Conservation (phyloP, 2,113 vertebrate genomes). For the Chloroceryle aenea region DNA sequence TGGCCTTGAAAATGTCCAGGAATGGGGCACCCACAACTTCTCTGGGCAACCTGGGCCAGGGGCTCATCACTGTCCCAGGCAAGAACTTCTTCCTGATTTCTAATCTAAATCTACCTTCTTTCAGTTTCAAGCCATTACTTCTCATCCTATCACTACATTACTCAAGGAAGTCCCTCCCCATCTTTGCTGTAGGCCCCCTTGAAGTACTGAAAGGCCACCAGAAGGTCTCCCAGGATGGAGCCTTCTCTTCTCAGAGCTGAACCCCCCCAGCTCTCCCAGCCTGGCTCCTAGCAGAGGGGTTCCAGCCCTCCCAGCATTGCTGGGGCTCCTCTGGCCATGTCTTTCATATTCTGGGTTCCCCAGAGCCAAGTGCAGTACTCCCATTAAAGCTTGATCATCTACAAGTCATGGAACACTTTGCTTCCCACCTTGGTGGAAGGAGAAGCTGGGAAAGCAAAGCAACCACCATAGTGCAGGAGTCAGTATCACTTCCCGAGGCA, state of each 20-base stretch:
- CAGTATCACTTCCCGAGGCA: background rate
- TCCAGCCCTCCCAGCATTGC: background rate
- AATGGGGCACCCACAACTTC: background rate
- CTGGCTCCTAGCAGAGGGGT: background rate
- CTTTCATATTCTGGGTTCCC: background rate
- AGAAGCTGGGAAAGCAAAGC: background rate
- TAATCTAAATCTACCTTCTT: background rate
- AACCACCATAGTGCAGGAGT: accelerated
- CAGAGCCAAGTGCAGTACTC: background rate
- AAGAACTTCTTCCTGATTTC: background rate
- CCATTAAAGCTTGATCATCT: background rate
- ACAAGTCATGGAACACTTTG: accelerated
- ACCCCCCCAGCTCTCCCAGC: background rate
- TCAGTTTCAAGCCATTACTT: background rate
- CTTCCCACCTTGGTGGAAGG: background rate
- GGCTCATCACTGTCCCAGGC: background rate
- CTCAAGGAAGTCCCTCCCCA: background rate
- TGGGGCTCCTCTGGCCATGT: background rate
- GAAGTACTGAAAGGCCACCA: background rate
- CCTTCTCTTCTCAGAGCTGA: background rate
- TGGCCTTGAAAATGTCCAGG: background rate
- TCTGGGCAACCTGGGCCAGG: background rate
- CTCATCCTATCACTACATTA: background rate
- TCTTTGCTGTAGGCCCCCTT: background rate
- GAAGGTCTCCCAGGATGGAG: background rate